These are phyloP conservation scores for Chaenogobius annularis DNA, from an alignment of 2,113 vertebrate genomes.

Conservation along the genomic window DNA sequence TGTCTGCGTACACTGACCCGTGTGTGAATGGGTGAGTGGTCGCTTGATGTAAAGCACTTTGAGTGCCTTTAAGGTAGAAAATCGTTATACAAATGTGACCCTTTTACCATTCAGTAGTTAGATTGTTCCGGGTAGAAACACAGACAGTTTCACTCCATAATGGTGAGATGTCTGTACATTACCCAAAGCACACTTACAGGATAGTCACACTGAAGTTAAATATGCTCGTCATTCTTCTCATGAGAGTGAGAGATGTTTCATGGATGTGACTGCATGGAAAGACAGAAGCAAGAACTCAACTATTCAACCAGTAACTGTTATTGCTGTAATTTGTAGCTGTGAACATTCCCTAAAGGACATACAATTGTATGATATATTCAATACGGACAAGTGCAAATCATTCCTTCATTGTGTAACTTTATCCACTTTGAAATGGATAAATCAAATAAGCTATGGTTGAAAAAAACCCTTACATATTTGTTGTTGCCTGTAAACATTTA, in stretches of 20 bases:
- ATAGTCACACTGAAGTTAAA: conserved; percentile 45
- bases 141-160: not conserved
- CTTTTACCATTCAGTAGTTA: too few species aligned
- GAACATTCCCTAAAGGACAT: not conserved
- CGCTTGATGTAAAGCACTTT: too few species aligned
- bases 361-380: not conserved
- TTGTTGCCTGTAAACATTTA: not conserved
- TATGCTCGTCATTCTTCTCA: conserved; percentile 43
- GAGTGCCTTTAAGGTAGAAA: too few species aligned
- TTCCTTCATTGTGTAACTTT: not conserved
- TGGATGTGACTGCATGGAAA: conserved; percentile 19
- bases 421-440: not conserved
- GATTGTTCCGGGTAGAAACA: not conserved
- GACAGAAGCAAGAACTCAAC: conserved; percentile 7
- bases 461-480: not conserved
- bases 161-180: conserved; percentile 1
- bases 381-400: not conserved
- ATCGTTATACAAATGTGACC: too few species aligned
- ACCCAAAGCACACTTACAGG: conserved; percentile 10
- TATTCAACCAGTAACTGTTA: conserved; percentile 9
- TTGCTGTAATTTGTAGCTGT: not conserved
- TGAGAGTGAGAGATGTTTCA: conserved; percentile 54
- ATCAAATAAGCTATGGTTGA: not conserved
- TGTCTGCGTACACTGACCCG: too few species aligned
- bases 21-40: too few species aligned